These are phyloP conservation scores for Gadus macrocephalus DNA, from an alignment of 2,113 vertebrate species.

Conservation along the genomic window DNA sequence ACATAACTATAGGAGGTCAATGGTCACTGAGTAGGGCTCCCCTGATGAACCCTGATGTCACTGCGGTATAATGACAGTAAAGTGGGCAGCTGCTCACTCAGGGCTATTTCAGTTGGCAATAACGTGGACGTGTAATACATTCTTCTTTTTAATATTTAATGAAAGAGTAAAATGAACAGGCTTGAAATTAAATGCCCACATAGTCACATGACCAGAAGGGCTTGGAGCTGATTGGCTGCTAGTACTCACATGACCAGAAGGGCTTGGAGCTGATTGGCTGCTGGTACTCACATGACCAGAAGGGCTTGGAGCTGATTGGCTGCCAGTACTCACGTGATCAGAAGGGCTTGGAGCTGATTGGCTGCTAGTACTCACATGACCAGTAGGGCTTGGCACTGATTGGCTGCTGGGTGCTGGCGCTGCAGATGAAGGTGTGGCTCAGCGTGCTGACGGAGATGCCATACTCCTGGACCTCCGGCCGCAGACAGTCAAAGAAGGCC, in stretches of 20 bases:
- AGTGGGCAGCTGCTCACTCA: too few species aligned
- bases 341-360: slow-evolving; percentile 43
- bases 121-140: too few species aligned
- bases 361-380: slow-evolving; percentile 51
- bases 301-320: slow-evolving; percentile 39
- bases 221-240: slow-evolving; percentile 35
- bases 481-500: slow-evolving; percentile 91
- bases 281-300: slow-evolving; percentile 54
- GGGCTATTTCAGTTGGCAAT: too few species aligned
- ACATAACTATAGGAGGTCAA: slow-evolving; percentile 70
- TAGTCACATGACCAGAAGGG: slow-evolving; percentile 58
- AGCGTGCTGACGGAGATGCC: slow-evolving; percentile 88
- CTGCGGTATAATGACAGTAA: background rate
- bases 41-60: background rate
- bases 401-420: background rate
- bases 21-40: background rate
- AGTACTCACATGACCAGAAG: slow-evolving; percentile 55
- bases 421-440: slow-evolving; percentile 85
- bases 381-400: slow-evolving; percentile 49
- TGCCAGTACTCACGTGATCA: slow-evolving; percentile 55
- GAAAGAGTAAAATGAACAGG: too few species aligned
- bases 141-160: too few species aligned
- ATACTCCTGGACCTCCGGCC: slow-evolving; percentile 89
- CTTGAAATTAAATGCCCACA: too few species aligned
- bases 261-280: slow-evolving; percentile 43